Base-by-base conservation (phyloP, 2,888 invertebrate species). In the Cerastoderma edule region DNA sequence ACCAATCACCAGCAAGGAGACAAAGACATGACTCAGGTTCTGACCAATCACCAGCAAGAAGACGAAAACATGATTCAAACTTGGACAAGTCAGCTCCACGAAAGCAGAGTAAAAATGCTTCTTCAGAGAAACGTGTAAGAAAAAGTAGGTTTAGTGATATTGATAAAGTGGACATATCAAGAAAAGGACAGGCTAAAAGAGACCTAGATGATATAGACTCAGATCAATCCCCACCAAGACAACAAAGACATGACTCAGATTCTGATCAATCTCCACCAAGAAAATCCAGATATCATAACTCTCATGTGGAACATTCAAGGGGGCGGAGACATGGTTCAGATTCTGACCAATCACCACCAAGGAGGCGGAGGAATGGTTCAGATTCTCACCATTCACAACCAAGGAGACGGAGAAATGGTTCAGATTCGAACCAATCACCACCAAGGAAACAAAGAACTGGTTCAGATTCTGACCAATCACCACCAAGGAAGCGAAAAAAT, bases 241-340 rank as follows among this genome's bases (percentile, higher is more conserved):
- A 89, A 54, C 50, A 74, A 30, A 67, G 78, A 96, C 96, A 91
- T 96, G 95, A 91, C 96, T 97, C 86, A 76, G 88, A 85, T 73
- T 87, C 87, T 30, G 88, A 89, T 66, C 72, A 84, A 27, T 90
- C 89, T 56, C 90, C 85, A 39, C 85, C 83, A 32, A 84, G 87
- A 89, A 86, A 70, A 68, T 71, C 71, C 75, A 56, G 73, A 44
- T 63, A 80, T 44, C 69, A 79, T 33, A 77, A 80, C 69, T 74
- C 78, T 66, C 74, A 77, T 50, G 57, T 89, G 39, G 89, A 90
- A 53, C 88, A 88, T 19, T 84, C 78, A 63, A 89, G 88, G 77
- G 89, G 85, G 88, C 72, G 67, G 86, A 78, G 87, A 78, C 64
- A 73, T 56, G 64, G 72, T 48, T 76, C 78, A 33, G 73, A 73